These are phyloP conservation scores for Malurus splendens DNA, from an alignment of 2,797 vertebrate genomes.

Conservation along the genomic window DNA sequence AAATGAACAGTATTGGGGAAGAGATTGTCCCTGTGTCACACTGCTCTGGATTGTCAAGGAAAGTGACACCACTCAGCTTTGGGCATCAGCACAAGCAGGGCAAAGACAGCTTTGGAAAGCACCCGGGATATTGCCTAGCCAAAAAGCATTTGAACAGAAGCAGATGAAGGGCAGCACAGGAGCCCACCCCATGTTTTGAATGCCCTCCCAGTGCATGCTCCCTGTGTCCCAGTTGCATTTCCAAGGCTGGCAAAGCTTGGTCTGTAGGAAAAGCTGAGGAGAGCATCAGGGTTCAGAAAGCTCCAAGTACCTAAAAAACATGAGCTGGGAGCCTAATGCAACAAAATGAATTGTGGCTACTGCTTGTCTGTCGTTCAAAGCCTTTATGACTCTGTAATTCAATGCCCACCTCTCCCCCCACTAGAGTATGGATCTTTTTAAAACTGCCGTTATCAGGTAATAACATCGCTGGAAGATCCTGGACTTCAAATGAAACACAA, in stretches of 20 bases:
- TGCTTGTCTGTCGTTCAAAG: not conserved
- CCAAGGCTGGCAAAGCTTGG: fast-evolving
- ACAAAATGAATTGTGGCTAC: not conserved
- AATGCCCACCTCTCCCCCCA: not conserved
- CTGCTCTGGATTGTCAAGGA: too few relatives aligned
- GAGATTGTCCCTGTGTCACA: not conserved
- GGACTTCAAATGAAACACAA: not conserved
- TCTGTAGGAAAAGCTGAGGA: not conserved
- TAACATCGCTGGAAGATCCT: not conserved
- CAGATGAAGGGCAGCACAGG: not conserved
- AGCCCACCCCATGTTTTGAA: fast-evolving
- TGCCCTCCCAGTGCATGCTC: not conserved
- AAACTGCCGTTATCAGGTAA: not conserved
- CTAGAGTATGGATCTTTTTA: not conserved
- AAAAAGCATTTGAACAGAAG: fast-evolving
- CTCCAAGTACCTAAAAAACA: not conserved
- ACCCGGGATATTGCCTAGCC: fast-evolving
- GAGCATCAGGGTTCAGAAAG: fast-evolving
- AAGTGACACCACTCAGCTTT: not conserved
- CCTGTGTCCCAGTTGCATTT: not conserved
- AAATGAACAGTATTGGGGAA: not conserved
- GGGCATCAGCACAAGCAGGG: not conserved
- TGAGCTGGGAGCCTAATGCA: not conserved
- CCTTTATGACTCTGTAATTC: not conserved
- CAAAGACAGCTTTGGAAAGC: not conserved